Evolutionary conservation across 2,113 vertebrate species (phyloP), one percentile per base, ranked within the genome.

Genomic region (Oreotrochilus melanogaster): DNA sequence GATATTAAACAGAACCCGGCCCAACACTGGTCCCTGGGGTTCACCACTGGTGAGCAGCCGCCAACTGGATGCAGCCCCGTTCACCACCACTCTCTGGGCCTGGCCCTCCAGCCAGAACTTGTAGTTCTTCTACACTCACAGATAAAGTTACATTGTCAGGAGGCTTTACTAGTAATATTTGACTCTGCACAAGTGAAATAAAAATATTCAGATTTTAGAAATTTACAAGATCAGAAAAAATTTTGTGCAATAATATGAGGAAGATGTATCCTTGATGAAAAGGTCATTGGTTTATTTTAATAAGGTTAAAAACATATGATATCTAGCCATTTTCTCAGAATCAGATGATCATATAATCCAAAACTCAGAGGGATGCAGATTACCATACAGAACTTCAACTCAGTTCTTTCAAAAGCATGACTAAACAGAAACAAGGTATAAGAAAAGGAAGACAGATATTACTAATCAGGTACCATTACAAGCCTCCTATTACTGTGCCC

Each of bases 171-270:
- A 45, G 35, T 5, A 33, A 25, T n/a, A n/a, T 53, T 53, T 78
- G 47, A 61, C 28, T 78, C 14, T 61, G 27, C 22, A 53, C 11
- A 61, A 15, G 37, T 14, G n/a, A 61, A 45, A n/a, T 24, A 47
- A 62, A 58, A 3, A 16, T 35, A 73, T 58, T 64, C 15, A 28
- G 18, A n/a, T 64, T 53, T 74, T 64, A 61, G 14, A 70, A 42
- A 30, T 30, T 0, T 2, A 3, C 15, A 69, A 35, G 47, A 42
- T n/a, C 12, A 11, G 22, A 30, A 43, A 14, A 5, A 8, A 3
- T 48, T n/a, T 50, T 73, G 13, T 0, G 0, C 16, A 27, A 56
- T 53, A 60, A n/a, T 24, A 39, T 48, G 13, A 57, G 7, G 19
- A 70, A 30, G 14, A 64, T 48, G 1, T 53, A 58, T 48, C 18